phyloP scores from a whole-genome alignment of 2,797 vertebrate genomes.

The Hydrolagus colliei region DNA sequence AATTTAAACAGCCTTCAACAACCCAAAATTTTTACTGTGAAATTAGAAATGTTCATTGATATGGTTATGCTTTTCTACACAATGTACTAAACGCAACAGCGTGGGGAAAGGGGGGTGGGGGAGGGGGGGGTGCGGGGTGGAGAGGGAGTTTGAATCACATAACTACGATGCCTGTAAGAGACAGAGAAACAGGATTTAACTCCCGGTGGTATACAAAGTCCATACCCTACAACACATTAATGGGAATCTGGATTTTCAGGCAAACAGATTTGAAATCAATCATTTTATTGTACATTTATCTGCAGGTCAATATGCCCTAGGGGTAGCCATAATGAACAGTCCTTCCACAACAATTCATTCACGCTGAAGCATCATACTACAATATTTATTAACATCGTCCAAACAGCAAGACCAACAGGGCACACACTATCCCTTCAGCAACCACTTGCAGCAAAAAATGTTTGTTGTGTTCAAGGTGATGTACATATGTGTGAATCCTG shows the following conservation, averaged over 20 bases:
- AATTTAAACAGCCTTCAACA: neutral
- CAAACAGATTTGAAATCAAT: neutral
- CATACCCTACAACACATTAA: neutral
- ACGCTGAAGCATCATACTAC: neutral
- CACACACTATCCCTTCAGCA: neutral
- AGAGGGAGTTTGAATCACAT: neutral
- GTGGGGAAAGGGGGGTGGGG: no score
- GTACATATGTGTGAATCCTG: neutral
- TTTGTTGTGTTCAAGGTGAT: neutral
- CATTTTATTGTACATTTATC: slow-evolving; percentile 6
- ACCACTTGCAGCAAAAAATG: neutral
- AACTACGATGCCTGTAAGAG: neutral
- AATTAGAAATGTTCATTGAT: neutral
- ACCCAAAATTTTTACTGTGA: no score
- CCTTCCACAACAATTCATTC: neutral
- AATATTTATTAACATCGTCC: neutral
- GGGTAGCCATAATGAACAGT: neutral
- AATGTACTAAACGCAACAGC: no score
- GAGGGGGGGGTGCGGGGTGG: no score
- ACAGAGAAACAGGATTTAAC: neutral
- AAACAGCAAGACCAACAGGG: neutral
- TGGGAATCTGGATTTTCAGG: neutral
- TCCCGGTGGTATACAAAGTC: neutral
- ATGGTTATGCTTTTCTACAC: neutral
- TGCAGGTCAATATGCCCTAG: neutral